Evolutionary conservation across 2,888 invertebrate genomes (phyloP).

Genomic region (Synanthedon andrenaeformis): DNA sequence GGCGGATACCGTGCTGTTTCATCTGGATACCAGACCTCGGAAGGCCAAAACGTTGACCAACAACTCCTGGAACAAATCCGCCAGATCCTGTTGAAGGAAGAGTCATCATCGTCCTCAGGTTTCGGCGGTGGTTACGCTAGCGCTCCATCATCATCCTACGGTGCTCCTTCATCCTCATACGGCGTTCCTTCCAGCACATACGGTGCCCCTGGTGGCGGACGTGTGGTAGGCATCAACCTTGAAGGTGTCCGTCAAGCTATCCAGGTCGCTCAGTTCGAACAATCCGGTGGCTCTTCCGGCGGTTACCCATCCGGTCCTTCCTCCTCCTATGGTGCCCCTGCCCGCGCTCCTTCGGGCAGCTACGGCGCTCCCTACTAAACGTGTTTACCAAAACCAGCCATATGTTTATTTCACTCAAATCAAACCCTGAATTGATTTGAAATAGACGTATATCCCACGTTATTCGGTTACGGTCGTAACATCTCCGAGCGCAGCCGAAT

Average conservation of each 20-base stretch:
- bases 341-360: conserved; percentile 73
- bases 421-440: conserved; percentile 2
- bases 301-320: conserved; percentile 67
- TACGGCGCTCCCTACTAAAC: conserved; percentile 76
- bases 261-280: conserved; percentile 88
- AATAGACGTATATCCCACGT: conserved; percentile 16
- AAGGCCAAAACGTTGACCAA: conserved; percentile 85
- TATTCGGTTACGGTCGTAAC: conserved; percentile 42
- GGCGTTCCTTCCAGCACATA: conserved; percentile 77
- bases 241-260: conserved; percentile 89
- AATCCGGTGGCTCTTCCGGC: conserved; percentile 62
- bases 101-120: conserved; percentile 70
- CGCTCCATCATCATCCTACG: conserved; percentile 71
- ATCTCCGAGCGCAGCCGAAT: conserved; percentile 41
- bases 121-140: conserved; percentile 51
- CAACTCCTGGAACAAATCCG: conserved; percentile 86
- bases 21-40: conserved; percentile 83
- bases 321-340: conserved; percentile 69
- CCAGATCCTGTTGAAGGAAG: conserved; percentile 86
- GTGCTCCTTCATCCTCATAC: conserved; percentile 73
- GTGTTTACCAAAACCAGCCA: conserved; percentile 2
- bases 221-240: conserved; percentile 86
- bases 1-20: conserved; percentile 81
- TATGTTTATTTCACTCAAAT: not conserved
- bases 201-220: conserved; percentile 70